These are phyloP conservation scores for Natator depressus DNA, from an alignment of 2,113 vertebrate species.

Conservation along the genomic window DNA sequence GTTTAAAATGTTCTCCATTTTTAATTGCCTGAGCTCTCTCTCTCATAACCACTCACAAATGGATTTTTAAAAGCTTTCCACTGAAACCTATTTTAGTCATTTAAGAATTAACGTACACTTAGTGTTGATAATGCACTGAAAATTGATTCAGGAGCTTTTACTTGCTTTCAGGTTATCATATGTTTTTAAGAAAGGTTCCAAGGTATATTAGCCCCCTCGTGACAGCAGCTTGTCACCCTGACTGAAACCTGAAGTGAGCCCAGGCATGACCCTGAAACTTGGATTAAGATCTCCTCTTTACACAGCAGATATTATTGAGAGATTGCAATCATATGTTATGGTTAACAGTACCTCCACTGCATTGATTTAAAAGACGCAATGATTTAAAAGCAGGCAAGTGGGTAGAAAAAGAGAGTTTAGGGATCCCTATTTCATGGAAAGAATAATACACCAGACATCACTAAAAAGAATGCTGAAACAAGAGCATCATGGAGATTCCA, in stretches of 20 bases:
- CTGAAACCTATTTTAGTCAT: neutral
- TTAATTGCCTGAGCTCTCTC: neutral
- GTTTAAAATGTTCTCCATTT: neutral
- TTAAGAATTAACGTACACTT: neutral
- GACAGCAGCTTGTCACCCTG: slow-evolving; percentile 7
- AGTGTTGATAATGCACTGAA: neutral
- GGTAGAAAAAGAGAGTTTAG: neutral
- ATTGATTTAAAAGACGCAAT: neutral
- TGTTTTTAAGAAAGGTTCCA: slow-evolving; percentile 10
- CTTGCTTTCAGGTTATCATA: neutral
- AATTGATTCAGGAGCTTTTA: slow-evolving; percentile 27
- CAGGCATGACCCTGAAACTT: neutral
- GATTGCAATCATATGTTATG: neutral
- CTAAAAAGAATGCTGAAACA: neutral
- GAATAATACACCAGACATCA: neutral
- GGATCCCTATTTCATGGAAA: slow-evolving; percentile 1
- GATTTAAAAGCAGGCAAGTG: slow-evolving; percentile 20
- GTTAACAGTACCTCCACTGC: neutral
- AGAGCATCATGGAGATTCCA: neutral
- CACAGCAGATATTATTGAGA: slow-evolving; percentile 32
- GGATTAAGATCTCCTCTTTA: slow-evolving; percentile 26
- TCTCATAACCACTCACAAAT: neutral
- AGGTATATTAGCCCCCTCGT: neutral
- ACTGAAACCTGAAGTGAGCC: slow-evolving; percentile 30
- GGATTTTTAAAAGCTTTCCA: neutral